phyloP scores from a whole-genome alignment of 2,113 vertebrate species.

The Melanerpes aurifrons region DNA sequence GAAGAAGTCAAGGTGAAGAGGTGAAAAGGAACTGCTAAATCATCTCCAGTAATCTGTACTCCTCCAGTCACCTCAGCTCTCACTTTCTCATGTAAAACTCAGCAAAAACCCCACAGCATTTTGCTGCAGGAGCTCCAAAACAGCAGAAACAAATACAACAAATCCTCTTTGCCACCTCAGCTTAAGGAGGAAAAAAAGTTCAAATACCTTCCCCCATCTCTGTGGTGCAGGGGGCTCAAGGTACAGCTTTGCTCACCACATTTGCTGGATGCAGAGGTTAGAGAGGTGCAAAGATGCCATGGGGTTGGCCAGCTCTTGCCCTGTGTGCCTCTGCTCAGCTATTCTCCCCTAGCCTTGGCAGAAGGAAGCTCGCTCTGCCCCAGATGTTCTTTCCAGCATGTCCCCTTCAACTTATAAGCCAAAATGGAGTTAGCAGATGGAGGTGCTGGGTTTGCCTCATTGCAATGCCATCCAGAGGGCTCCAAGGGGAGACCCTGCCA shows the following conservation, averaged over 20 bases:
- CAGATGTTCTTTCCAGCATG: background rate
- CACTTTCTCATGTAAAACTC: background rate
- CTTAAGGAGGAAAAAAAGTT: background rate
- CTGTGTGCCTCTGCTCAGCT: background rate
- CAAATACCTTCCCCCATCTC: background rate
- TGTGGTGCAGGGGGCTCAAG: background rate
- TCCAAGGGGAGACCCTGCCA: background rate
- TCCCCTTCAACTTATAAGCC: background rate
- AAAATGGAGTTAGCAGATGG: background rate
- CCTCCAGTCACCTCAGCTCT: background rate
- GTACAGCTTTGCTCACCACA: background rate
- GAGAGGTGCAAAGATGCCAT: background rate
- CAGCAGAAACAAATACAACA: background rate
- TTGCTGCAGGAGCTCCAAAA: background rate
- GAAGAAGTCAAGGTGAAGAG: background rate
- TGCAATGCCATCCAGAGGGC: background rate
- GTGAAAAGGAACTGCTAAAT: background rate
- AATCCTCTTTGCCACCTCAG: background rate
- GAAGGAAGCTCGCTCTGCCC: background rate
- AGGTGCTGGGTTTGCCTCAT: background rate
- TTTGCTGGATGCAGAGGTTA: background rate
- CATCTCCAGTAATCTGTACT: background rate
- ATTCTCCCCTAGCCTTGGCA: background rate
- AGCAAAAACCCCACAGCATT: fast-evolving
- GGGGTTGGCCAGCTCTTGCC: background rate